Percentiles rank a stretch among this genome's conserved stretches.
Evolutionary conservation across 2,888 invertebrate species (phyloP).

Genomic region (Hyposoter didymator): DNA sequence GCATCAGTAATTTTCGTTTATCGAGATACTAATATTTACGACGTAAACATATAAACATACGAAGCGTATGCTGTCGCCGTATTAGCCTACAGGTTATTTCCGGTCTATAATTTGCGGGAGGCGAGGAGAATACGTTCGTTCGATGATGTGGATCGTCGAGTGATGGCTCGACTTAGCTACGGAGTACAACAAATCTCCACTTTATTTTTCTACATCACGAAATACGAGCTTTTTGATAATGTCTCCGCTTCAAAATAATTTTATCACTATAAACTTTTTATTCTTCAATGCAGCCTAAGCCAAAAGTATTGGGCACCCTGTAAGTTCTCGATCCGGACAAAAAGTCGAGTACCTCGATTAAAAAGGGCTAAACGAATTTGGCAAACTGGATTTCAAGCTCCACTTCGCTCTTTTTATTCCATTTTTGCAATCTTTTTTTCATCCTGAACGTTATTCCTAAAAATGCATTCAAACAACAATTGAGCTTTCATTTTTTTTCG

Average conservation of each 20-base stretch:
- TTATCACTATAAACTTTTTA: not conserved
- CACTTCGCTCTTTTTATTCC: no score
- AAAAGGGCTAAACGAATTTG: no score
- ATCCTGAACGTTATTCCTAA: no score
- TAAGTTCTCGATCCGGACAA: no score
- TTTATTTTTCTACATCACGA: not conserved
- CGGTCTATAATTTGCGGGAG: constrained; percentile 4
- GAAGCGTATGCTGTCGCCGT: constrained; percentile 41
- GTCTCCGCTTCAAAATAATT: not conserved
- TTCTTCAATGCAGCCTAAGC: not conserved
- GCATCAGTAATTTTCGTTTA: constrained; percentile 40
- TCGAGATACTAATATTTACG: constrained; percentile 39
- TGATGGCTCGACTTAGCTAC: not conserved
- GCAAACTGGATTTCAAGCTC: no score
- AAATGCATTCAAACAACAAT: no score
- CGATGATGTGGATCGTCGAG: not conserved
- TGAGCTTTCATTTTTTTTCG: no score
- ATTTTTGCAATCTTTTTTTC: no score
- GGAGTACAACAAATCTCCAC: not conserved
- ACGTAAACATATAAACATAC: constrained; percentile 31
- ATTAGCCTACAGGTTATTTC: constrained; percentile 37
- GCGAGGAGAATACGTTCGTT: not conserved
- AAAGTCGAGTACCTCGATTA: no score
- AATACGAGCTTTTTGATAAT: not conserved
- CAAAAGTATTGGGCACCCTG: no score